A percentile compares a stretch with the other conserved stretches of the same genome.
Evolutionary conservation across 2,797 vertebrate genomes (phyloP).

Genomic region (Tragopan temminckii): DNA sequence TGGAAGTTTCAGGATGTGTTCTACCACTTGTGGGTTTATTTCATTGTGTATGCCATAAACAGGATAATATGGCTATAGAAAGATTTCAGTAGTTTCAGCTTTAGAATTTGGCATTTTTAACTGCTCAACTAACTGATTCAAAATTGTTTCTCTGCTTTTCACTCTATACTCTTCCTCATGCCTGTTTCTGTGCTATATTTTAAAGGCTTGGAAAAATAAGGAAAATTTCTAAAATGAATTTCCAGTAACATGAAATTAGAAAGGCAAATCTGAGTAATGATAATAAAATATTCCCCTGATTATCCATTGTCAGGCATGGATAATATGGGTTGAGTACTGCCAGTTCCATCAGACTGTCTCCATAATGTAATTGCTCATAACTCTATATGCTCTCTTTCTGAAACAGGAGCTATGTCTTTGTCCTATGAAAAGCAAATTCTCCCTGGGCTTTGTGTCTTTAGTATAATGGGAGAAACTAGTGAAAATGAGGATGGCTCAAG

Average conservation of each 20-base stretch:
- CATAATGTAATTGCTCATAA: slow-evolving; percentile 5
- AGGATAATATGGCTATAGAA: not conserved
- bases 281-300: not conserved
- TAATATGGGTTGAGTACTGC: not conserved
- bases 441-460: not conserved
- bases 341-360: slow-evolving; percentile 16
- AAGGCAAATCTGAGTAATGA: not conserved
- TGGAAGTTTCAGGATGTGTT: not conserved
- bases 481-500: not conserved
- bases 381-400: not conserved
- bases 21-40: not conserved
- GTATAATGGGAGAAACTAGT: not conserved
- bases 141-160: not conserved
- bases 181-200: not conserved
- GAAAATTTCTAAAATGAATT: not conserved
- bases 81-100: not conserved
- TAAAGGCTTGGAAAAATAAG: not conserved
- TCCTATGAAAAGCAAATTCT: slow-evolving; percentile 11
- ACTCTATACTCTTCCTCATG: not conserved
- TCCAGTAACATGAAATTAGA: not conserved
- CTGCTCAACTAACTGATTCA: not conserved
- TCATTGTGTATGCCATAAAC: not conserved
- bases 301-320: not conserved
- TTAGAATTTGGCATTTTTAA: not conserved
- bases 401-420: not conserved